Conservation (phyloP, 2,113 vertebrate species). For the Typhlomys cinereus region DNA sequence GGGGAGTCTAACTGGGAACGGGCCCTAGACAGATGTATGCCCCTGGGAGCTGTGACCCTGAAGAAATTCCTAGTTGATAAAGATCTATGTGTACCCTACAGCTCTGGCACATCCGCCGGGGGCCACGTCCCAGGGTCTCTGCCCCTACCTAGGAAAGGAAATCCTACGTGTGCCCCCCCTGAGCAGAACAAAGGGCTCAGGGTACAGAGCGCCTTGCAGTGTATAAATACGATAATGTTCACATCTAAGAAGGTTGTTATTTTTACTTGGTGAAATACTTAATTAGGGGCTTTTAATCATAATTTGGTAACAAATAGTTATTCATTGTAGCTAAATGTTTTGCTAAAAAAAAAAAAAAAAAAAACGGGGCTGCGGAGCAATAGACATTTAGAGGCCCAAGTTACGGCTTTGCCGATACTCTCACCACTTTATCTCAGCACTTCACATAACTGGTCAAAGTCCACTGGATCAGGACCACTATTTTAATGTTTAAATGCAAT, state of each 20-base stretch:
- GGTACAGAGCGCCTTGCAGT: not conserved
- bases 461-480: not conserved
- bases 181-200: not conserved
- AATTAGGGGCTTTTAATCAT: slow-evolving; percentile 63
- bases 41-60: not conserved
- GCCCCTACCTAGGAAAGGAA: not conserved
- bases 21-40: not conserved
- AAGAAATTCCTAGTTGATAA: not conserved
- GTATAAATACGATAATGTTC: not conserved
- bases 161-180: rapidly evolving
- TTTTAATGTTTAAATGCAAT: slow-evolving; percentile 22
- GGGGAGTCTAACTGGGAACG: not conserved
- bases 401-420: not conserved
- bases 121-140: not conserved
- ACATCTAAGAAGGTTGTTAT: slow-evolving; percentile 16
- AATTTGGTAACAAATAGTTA: slow-evolving; percentile 62
- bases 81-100: not conserved
- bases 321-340: slow-evolving; percentile 15
- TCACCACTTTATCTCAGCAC: not conserved
- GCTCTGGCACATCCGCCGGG: not conserved
- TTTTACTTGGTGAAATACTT: slow-evolving; percentile 63
- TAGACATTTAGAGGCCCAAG: not conserved
- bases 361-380: not conserved
- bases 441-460: not conserved
- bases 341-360: slow-evolving; percentile 23